These are phyloP conservation scores for Perca fluviatilis DNA, from an alignment of 2,113 vertebrate species.

Conservation along the genomic window DNA sequence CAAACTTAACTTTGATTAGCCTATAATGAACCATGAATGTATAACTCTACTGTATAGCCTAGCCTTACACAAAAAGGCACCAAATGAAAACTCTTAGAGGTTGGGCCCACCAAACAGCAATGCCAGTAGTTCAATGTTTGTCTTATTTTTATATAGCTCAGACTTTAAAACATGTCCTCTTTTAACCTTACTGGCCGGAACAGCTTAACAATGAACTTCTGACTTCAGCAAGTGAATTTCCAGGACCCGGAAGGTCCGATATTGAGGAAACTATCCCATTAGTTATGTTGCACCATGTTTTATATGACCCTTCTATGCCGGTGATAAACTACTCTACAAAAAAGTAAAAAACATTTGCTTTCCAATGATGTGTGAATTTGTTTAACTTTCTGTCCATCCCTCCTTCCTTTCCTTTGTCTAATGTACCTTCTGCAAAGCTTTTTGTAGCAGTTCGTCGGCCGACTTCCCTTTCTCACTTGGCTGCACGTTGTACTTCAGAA, in stretches of 20 bases:
- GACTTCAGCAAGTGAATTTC: not conserved
- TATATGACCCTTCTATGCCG: not conserved
- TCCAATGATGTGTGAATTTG: not conserved
- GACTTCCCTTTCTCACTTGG: not conserved
- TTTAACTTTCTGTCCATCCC: not conserved
- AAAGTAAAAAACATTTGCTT: not conserved
- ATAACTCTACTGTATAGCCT: not conserved
- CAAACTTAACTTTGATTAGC: not conserved
- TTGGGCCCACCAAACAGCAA: not conserved
- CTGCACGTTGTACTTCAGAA: constrained; percentile 21
- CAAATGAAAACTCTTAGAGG: not conserved
- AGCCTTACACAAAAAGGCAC: not conserved
- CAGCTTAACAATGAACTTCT: not conserved
- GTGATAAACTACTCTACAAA: not conserved
- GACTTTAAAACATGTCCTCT: no score
- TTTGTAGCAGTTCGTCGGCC: not conserved
- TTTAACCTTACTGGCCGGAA: no score
- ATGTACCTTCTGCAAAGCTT: constrained; percentile 42
- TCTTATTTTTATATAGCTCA: no score
- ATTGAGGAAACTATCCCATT: not conserved
- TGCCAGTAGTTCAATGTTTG: no score
- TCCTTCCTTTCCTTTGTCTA: not conserved
- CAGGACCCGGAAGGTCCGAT: not conserved
- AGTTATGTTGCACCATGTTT: not conserved
- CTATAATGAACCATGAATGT: not conserved